Evolutionary conservation across 2,888 invertebrate species (phyloP).

Genomic region (Corbicula japonica): DNA sequence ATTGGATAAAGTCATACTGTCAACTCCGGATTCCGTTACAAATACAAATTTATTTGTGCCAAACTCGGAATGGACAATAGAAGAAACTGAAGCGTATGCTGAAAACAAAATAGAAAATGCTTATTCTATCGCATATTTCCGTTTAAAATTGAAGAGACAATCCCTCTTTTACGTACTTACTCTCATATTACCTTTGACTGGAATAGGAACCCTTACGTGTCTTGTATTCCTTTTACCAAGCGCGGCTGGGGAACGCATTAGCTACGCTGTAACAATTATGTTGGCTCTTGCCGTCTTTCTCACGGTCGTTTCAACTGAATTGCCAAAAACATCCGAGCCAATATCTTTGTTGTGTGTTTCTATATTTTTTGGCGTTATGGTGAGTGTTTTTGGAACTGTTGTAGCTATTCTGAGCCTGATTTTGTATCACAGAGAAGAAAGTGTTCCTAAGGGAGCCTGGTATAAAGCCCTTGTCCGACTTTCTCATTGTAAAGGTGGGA

Average conservation of each 20-base stretch:
- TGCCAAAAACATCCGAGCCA: slow-evolving; percentile 14
- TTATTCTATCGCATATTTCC: not conserved
- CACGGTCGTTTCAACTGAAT: slow-evolving; percentile 21
- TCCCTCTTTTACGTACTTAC: slow-evolving; percentile 19
- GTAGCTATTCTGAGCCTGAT: not conserved
- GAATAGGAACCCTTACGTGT: not conserved
- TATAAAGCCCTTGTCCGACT: not conserved
- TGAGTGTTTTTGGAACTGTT: not conserved
- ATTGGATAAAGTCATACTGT: not conserved
- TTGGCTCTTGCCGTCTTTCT: slow-evolving; percentile 4
- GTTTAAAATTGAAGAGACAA: slow-evolving; percentile 13
- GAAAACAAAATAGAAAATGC: not conserved
- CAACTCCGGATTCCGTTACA: not conserved
- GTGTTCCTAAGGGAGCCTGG: not conserved
- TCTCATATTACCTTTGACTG: slow-evolving; percentile 1
- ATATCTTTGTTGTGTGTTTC: slow-evolving; percentile 14
- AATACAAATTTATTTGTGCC: not conserved
- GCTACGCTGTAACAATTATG: slow-evolving; percentile 16
- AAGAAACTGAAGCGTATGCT: not conserved
- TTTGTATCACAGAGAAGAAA: slow-evolving; percentile 6
- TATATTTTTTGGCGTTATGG: not conserved
- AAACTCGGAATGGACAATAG: slow-evolving; percentile 11
- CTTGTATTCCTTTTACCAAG: slow-evolving; percentile 22
- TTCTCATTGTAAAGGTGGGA: not conserved
- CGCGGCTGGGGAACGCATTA: slow-evolving; percentile 14